A percentile compares a stretch with the other conserved stretches of the same genome.
Evolutionary conservation across 2,113 vertebrate species (phyloP).

Genomic region (Bufo gargarizans): DNA sequence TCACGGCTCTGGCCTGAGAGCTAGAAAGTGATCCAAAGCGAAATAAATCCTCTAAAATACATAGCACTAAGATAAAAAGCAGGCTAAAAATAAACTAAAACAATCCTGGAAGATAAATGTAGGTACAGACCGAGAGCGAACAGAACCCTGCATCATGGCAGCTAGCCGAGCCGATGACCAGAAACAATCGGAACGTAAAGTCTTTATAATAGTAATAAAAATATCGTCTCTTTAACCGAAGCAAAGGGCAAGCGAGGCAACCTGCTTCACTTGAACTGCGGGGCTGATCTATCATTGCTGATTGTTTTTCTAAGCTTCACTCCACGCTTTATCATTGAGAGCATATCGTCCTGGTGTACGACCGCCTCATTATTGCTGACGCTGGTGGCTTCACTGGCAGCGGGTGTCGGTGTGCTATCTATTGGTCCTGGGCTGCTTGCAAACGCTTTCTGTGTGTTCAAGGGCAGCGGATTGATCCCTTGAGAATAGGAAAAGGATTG

Average conservation of each 20-base stretch:
- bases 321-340: slow-evolving; percentile 47
- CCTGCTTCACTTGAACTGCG: slow-evolving; percentile 33
- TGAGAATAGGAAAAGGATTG: slow-evolving; percentile 64
- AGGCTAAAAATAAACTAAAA: slow-evolving; percentile 2
- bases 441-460: slow-evolving; percentile 16
- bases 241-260: not conserved
- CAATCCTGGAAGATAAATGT: not conserved
- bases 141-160: not conserved
- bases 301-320: slow-evolving; percentile 52
- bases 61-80: slow-evolving; percentile 29
- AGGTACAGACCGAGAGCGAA: not conserved
- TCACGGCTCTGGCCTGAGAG: not conserved
- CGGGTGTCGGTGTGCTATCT: not conserved
- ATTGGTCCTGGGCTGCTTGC: not conserved
- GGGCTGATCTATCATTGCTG: slow-evolving; percentile 51
- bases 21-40: not conserved
- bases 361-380: not conserved
- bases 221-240: slow-evolving; percentile 15
- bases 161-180: not conserved
- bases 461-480: slow-evolving; percentile 6
- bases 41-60: slow-evolving; percentile 16
- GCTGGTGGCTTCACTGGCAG: not conserved
- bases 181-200: slow-evolving; percentile 25
- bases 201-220: slow-evolving; percentile 36
- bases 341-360: slow-evolving; percentile 30